phyloP scores from a whole-genome alignment of 2,113 vertebrate genomes.

The Hipposideros armiger region DNA sequence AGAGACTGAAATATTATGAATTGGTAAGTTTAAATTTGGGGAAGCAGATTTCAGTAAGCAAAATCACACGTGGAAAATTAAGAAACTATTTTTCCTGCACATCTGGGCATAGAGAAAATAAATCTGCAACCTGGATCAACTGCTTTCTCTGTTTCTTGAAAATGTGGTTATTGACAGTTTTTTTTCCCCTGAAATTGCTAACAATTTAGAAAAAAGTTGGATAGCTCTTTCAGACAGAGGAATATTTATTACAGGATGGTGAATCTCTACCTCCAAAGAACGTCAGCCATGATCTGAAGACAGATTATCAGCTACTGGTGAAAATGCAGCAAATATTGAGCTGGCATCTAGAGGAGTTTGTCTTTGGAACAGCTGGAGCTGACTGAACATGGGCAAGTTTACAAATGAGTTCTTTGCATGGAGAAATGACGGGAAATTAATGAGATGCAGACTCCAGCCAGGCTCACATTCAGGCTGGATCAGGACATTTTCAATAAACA shows the following conservation, averaged over 20 bases:
- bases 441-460: neutral
- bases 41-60: neutral
- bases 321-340: neutral
- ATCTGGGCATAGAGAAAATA: neutral
- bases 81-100: neutral
- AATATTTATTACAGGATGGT: neutral
- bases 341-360: neutral
- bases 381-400: neutral
- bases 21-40: neutral
- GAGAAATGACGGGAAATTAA: neutral
- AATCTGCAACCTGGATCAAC: neutral
- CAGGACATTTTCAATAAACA: neutral
- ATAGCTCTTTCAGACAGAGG: neutral
- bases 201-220: slow-evolving; percentile 19
- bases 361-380: neutral
- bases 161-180: neutral
- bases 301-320: neutral
- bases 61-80: neutral
- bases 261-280: neutral
- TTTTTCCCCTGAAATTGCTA: neutral
- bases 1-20: neutral
- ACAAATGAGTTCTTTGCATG: neutral
- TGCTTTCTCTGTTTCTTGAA: neutral
- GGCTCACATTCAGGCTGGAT: neutral
- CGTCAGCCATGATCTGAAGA: neutral